phyloP scores from a whole-genome alignment of 2,113 vertebrate species.

The Dryoscopus gambensis region DNA sequence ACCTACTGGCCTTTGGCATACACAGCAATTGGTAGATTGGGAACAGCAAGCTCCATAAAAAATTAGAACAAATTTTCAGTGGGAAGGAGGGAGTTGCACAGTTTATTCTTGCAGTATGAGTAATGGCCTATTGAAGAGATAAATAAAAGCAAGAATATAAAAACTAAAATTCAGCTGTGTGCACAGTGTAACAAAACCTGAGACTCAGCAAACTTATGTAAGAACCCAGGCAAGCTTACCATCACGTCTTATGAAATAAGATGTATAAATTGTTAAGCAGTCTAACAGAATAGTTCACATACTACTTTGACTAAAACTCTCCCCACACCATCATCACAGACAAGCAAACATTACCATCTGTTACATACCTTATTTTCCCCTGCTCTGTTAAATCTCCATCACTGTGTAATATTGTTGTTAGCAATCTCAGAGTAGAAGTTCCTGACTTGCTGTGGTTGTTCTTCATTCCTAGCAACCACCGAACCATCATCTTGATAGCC shows the following conservation, averaged over 20 bases:
- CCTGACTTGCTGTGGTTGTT: constrained; percentile 99
- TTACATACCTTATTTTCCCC: constrained; percentile 90
- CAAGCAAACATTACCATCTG: neutral
- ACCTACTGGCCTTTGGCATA: neutral
- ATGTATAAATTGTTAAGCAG: neutral
- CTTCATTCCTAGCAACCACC: constrained; percentile 96
- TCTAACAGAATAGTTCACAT: neutral
- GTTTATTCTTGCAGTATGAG: neutral
- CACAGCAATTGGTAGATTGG: neutral
- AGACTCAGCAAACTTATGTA: neutral
- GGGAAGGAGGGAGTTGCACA: neutral
- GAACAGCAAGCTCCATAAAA: neutral
- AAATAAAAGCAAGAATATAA: neutral
- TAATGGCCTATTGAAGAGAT: neutral
- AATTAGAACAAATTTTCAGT: neutral
- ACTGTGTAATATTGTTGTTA: constrained; percentile 95
- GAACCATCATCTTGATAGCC: constrained; percentile 98
- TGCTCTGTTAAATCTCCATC: constrained; percentile 98
- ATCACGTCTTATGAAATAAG: neutral
- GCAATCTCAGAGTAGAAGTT: constrained; percentile 92
- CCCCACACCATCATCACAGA: neutral
- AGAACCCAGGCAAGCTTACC: neutral
- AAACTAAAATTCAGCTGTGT: neutral
- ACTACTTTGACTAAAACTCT: neutral
- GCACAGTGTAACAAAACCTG: neutral